phyloP scores from a whole-genome alignment of 1,140 invertebrate species.

The Streblospio benedicti region DNA sequence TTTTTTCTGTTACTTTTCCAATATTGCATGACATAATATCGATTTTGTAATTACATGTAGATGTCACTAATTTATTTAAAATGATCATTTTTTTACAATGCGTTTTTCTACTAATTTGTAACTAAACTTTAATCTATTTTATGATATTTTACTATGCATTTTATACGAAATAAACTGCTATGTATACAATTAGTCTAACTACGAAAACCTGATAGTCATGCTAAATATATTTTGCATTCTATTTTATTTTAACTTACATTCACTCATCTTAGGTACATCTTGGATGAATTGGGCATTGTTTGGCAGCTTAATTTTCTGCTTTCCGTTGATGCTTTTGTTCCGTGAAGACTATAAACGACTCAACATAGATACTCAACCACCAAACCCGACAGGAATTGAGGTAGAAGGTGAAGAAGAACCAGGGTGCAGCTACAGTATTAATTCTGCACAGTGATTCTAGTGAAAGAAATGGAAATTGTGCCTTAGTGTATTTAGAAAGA shows the following conservation, averaged over 20 bases:
- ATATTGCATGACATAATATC: not conserved
- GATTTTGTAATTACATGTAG: not conserved
- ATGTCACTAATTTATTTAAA: not conserved
- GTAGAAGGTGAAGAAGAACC: no score
- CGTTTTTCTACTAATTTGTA: not conserved
- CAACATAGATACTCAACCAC: no score
- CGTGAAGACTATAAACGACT: constrained; percentile 24
- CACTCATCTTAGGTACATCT: constrained; percentile 21
- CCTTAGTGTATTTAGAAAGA: no score
- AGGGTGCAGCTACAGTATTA: no score
- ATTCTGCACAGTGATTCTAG: no score
- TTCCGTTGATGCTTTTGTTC: constrained; percentile 26
- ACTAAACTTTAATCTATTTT: not conserved
- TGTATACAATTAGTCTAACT: not conserved
- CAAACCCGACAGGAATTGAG: no score
- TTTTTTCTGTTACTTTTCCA: not conserved
- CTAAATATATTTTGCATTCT: not conserved
- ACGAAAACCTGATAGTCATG: not conserved
- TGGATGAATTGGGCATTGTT: constrained; percentile 36
- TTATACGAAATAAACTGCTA: not conserved
- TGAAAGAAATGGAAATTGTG: no score
- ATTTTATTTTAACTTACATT: not conserved
- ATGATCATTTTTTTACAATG: not conserved
- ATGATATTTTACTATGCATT: not conserved
- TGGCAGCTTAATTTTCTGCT: constrained; percentile 15